Conservation (phyloP, 2,888 invertebrate species). For the Caenorhabditis sp. region DNA sequence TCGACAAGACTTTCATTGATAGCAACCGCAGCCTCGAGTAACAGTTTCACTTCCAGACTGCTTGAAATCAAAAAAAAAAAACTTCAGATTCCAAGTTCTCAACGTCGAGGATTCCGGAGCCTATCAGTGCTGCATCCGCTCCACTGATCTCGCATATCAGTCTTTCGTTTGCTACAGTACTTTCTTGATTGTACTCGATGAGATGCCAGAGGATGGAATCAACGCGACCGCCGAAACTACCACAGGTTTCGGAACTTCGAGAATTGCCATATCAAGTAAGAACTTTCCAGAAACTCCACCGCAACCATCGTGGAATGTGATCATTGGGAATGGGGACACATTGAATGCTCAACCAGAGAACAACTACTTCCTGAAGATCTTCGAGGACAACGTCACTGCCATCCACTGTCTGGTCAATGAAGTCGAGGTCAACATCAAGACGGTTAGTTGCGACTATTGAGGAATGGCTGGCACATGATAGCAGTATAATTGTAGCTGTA, state of each 20-base stretch:
- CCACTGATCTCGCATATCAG: conserved; percentile 59
- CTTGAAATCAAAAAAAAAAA: neutral
- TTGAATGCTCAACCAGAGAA: conserved; percentile 56
- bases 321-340: conserved; percentile 40
- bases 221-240: conserved; percentile 31
- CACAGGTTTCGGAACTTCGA: neutral
- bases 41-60: neutral
- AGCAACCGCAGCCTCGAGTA: conserved; percentile 62
- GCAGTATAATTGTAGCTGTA: neutral
- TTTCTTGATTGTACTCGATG: conserved; percentile 42
- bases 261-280: too few species aligned
- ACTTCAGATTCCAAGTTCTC: conserved; percentile 57
- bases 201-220: conserved; percentile 41
- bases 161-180: conserved; percentile 63
- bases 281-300: conserved; percentile 42
- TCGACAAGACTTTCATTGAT: conserved; percentile 65
- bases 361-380: conserved; percentile 60
- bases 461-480: too few species aligned
- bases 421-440: conserved; percentile 48
- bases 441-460: conserved; percentile 28
- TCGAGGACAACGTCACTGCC: conserved; percentile 58
- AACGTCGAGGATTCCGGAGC: conserved; percentile 49
- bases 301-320: conserved; percentile 57
- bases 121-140: conserved; percentile 61
- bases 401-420: conserved; percentile 58